Evolutionary conservation across 2,113 vertebrate species (phyloP).

Genomic region (Pelmatolapia mariae): DNA sequence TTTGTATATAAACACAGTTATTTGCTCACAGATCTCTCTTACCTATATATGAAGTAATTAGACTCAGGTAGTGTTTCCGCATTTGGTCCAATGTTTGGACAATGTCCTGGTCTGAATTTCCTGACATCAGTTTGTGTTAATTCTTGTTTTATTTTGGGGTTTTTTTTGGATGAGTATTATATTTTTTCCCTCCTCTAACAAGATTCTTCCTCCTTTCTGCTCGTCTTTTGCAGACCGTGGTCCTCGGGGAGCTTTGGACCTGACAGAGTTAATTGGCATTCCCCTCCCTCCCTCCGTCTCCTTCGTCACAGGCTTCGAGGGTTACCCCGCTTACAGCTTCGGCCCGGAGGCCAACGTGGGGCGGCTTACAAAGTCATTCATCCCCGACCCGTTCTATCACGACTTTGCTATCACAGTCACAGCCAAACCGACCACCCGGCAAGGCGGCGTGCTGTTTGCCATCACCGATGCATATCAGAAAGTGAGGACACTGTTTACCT

Average conservation of each 20-base stretch:
- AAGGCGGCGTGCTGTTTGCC: conserved; percentile 86
- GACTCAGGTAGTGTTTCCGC: accelerated
- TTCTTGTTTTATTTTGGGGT: neutral
- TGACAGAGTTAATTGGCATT: conserved; percentile 91
- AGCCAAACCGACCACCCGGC: conserved; percentile 75
- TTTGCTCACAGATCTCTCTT: neutral
- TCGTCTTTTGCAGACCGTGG: conserved; percentile 65
- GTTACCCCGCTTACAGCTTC: conserved; percentile 91
- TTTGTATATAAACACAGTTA: neutral
- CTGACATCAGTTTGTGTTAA: neutral
- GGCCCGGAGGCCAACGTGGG: conserved; percentile 85
- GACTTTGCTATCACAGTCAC: conserved; percentile 84
- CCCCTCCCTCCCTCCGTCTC: conserved; percentile 91
- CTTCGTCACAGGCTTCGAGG: conserved; percentile 88
- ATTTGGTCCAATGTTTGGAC: neutral
- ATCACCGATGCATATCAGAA: conserved; percentile 86
- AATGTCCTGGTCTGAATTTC: neutral
- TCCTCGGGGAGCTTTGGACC: conserved; percentile 77
- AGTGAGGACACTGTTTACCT: neutral
- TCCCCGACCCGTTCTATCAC: conserved; percentile 80
- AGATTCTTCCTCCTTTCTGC: neutral
- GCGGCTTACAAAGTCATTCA: conserved; percentile 81
- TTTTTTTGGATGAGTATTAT: neutral
- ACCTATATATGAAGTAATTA: neutral
- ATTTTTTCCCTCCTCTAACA: neutral